Evolutionary conservation across 1,140 invertebrate genomes (phyloP), one percentile per base, ranked within the genome.

Genomic region (Rhyzopertha dominica): DNA sequence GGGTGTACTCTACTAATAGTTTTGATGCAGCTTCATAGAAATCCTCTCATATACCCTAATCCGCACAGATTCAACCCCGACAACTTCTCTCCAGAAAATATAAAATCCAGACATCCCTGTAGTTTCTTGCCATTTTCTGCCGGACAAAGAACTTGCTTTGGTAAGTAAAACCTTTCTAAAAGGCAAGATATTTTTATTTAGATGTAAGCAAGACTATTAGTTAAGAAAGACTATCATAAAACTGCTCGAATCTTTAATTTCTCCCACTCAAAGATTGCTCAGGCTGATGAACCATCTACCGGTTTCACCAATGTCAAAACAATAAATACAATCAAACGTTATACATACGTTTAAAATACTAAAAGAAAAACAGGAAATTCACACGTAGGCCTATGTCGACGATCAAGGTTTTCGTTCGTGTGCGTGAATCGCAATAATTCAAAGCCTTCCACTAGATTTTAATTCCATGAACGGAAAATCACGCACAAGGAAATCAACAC

Each of bases 41-140:
- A 78, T 50, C 63, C 71, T 1, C 69, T 79, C 43, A 65, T 74
- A 49, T 88, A 76, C 53, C 69, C 79, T 0, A 76, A 86, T 55
- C 81, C 88, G 1, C 71, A 81, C 17, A 62, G 62, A 22, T 91
- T 87, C 56, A 71, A 88, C 66, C 88, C 88, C 0, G 83, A 90
- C 32, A 74, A 86, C 49, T 91, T 90, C 59, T 63, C 82, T 12
- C 74, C 76, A 0, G 82, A 85, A 58, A 77, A 75, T 54, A 61
- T 72, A 43, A 65, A 72, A 37, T 60, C 63, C 51, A 59, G 82
- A 51, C 76, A 76, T 65, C 81, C 81, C 19, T 89, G 81, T 59
- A 70, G 82, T 2, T 87, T 76, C 43, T 70, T 87, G 45, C 85
- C 85, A 12, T 88, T 88, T 60, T 82, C 80, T 26, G 84, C 84